Conservation (phyloP, 2,797 vertebrate genomes). For the Poecile montanus region DNA sequence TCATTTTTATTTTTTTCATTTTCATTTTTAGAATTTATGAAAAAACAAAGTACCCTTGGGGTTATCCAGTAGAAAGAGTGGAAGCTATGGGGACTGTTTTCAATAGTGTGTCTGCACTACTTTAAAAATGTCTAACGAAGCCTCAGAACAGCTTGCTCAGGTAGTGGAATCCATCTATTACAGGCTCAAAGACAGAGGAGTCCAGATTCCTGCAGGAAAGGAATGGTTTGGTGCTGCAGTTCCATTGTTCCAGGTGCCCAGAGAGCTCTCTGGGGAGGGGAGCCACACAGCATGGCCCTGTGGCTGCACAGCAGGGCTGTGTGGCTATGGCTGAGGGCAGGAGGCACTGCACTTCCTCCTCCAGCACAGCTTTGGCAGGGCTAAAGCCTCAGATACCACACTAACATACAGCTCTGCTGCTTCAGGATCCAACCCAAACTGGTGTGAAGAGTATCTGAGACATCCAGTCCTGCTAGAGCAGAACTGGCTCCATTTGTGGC, state of each 20-base stretch:
- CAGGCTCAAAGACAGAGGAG: background rate
- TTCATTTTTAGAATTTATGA: background rate
- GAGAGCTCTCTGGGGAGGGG: background rate
- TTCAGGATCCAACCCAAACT: background rate
- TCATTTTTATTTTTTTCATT: too few species aligned
- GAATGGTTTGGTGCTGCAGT: background rate
- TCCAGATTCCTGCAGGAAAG: background rate
- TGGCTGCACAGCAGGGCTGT: fast-evolving
- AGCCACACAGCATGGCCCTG: fast-evolving
- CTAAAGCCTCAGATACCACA: background rate
- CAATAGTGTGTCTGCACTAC: background rate
- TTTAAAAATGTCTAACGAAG: background rate
- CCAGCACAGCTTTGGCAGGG: background rate
- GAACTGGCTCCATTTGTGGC: background rate
- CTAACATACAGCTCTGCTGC: background rate
- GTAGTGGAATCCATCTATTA: background rate
- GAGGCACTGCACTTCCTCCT: background rate
- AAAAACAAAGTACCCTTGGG: background rate
- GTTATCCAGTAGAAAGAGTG: background rate
- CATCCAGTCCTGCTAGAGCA: background rate
- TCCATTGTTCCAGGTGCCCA: background rate
- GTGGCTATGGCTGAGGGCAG: background rate
- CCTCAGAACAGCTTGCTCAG: background rate
- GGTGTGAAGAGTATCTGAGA: background rate
- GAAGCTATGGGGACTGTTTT: background rate